phyloP scores from a whole-genome alignment of 2,797 vertebrate species.

The Gallinago nigripennis region DNA sequence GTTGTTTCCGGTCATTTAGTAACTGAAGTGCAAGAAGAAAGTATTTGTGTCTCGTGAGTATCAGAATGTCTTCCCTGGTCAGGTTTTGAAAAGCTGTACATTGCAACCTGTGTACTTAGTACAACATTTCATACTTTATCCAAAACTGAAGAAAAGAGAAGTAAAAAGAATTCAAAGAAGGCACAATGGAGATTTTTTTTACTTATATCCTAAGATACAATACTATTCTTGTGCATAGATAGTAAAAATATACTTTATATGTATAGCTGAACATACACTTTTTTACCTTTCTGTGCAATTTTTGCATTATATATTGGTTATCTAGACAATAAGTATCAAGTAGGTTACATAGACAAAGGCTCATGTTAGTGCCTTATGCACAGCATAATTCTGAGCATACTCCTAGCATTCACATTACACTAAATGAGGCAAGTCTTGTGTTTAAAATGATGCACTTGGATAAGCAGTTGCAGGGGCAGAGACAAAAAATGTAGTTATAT shows the following conservation, averaged over 20 bases:
- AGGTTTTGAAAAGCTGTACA: background rate
- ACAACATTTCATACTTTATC: background rate
- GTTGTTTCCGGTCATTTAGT: background rate
- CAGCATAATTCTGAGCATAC: background rate
- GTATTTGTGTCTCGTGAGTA: background rate
- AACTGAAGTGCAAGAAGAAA: background rate
- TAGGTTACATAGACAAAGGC: background rate
- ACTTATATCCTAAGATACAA: background rate
- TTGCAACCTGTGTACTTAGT: background rate
- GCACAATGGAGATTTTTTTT: background rate
- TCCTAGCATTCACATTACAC: background rate
- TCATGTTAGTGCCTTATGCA: accelerated
- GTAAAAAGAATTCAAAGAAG: background rate
- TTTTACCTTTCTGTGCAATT: background rate
- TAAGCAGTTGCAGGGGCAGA: background rate
- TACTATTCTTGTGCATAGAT: background rate
- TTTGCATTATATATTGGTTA: background rate
- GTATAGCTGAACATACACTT: background rate
- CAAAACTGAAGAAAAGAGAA: background rate
- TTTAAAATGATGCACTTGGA: background rate
- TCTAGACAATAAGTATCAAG: background rate
- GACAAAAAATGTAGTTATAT: background rate
- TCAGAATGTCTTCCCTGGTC: background rate
- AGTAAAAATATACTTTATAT: background rate
- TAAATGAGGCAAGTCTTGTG: background rate